Evolutionary conservation across 2,797 vertebrate genomes (phyloP), one percentile per base, ranked within the genome.

Genomic region (Pantherophis alleghaniensis): DNA sequence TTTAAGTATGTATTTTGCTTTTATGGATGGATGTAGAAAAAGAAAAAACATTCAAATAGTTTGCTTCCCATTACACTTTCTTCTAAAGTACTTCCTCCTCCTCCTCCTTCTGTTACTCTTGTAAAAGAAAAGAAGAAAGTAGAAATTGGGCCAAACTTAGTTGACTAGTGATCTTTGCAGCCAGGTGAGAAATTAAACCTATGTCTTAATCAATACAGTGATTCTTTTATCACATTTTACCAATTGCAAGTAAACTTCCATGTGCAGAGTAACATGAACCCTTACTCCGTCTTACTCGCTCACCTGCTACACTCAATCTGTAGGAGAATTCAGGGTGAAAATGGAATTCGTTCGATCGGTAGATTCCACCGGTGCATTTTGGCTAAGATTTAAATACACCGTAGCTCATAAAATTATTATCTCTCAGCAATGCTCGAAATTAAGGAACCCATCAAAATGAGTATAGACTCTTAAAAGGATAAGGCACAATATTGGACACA

Each of bases 351-450:
- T 47, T 55, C 56, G 0, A 42, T 26, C 5, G 6, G 24, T 91
- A 28, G 55, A 51, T 86, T 26, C 42, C 55, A n/a, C 12, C 10
- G 0, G 37, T 91, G 24, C 24, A 91, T 12, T 59, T 37, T 37
- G 32, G 6, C 95, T 96, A 97, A 97, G 97, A 98, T 98, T 97
- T 97, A 97, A 97, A 97, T 97, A 69, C 13, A 32, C 5, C 16
- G 97, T 97, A 96, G 93, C 93, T 92, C 96, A 95, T 94, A 97
- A 94, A 95, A 94, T 94, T 95, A 96, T 96, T 96, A 93, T 96
- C 94, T 96, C 94, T 94, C 94, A 95, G 96, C 96, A 96, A 97
- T 88, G 94, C 96, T 95, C 93, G 95, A 96, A 97, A 95, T 96
- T 94, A 96, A 96, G 96, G 95, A 94, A 94, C 90, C 91, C 79